Evolutionary conservation across 2,797 vertebrate species (phyloP), one percentile per base, ranked within the genome.

Genomic region (Clarias pachynema): DNA sequence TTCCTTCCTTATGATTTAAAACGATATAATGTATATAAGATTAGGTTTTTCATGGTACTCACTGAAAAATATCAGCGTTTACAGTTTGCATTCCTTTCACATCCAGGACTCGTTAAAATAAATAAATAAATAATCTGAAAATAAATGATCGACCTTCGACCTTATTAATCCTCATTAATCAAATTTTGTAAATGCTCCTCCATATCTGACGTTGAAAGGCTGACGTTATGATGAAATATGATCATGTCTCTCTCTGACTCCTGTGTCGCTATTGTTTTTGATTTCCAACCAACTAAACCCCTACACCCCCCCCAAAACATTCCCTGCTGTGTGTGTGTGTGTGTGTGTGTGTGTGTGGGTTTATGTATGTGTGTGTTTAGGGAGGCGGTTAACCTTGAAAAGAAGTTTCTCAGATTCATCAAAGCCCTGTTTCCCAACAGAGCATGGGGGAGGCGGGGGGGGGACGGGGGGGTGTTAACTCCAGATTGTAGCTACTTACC

Each of bases 111-210:
- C 18, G 0, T 53, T 2, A 53, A 53, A 53, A 14, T 34, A 34
- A 34, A 34, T 2, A 34, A 53, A 53, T 53, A 53, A 53, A 53
- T 53, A 53, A 53, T 14, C 31, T 26, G 37, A 70, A 31, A 88
- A 89, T 68, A 89, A 89, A 90, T 79, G 75, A 89, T 86, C 77
- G 84, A 49, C 82, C 56, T 82, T 83, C 88, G 89, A 89, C 84
- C 84, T 87, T 88, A 84, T 89, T 53, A 85, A 87, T 90, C 72
- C 75, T 86, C 89, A 89, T 89, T 89, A 86, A 89, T 91, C 87
- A 89, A 79, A 78, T 80, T 83, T 85, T 60, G 85, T 3, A 86
- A 86, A 84, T 65, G 84, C 70, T 87, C 80, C 78, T 82, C 86
- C 72, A 84, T 59, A 79, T 79, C 34, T 37, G 34, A 37, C 62